A percentile compares a stretch with the other conserved stretches of the same genome.
Conservation (phyloP, 2,113 vertebrate species). For the Trogon melanurus region DNA sequence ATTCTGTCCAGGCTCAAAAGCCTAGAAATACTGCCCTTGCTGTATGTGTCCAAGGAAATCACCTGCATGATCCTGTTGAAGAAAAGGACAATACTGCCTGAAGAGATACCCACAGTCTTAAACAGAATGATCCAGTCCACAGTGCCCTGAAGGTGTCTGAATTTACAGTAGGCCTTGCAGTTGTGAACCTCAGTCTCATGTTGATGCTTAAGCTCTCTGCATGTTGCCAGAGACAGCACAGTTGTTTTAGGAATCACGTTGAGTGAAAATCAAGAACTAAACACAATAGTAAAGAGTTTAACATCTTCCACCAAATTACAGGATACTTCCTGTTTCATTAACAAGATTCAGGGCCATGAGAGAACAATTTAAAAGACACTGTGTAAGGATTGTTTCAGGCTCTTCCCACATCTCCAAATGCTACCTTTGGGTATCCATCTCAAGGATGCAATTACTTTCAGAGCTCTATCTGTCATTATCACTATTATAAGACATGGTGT, state of each 20-base stretch:
- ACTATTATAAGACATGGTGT: neutral
- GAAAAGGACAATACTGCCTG: neutral
- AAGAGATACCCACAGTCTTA: neutral
- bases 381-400: neutral
- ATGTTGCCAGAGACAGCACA: neutral
- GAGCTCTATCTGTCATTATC: slow-evolving; percentile 10
- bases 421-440: neutral
- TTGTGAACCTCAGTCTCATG: neutral
- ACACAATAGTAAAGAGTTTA: neutral
- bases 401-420: neutral
- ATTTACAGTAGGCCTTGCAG: neutral
- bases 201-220: neutral
- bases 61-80: neutral
- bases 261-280: neutral
- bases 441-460: slow-evolving; percentile 2
- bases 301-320: neutral
- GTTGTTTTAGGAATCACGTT: neutral
- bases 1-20: neutral
- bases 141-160: neutral
- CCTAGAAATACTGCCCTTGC: neutral
- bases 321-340: neutral
- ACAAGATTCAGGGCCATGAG: neutral
- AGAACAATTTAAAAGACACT: neutral
- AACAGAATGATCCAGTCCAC: neutral
- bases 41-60: neutral